Conservation (phyloP, 2,113 vertebrate species). For the Micromys minutus region DNA sequence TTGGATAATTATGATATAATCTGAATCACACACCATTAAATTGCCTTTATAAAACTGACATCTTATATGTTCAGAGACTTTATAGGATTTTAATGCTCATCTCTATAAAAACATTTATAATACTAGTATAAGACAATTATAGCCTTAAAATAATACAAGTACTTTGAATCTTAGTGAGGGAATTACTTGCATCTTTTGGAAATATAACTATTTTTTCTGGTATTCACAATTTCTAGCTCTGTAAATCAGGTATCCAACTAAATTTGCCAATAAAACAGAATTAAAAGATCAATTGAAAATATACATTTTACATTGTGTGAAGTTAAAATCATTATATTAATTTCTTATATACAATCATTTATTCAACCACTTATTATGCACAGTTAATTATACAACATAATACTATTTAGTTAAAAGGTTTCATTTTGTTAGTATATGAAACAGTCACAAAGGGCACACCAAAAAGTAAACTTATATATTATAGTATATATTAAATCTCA, state of each 20-base stretch:
- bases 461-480: too few relatives aligned
- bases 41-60: neutral
- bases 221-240: slow-evolving; percentile 16
- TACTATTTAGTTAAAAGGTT: neutral
- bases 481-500: too few relatives aligned
- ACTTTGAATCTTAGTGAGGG: slow-evolving; percentile 29
- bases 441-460: neutral
- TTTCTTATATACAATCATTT: neutral
- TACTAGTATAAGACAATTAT: slow-evolving; percentile 25
- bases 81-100: slow-evolving; percentile 14
- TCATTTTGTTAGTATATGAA: neutral
- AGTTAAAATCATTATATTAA: neutral
- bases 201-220: neutral
- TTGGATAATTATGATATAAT: neutral
- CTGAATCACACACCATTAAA: neutral
- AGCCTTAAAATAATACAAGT: neutral
- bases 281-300: neutral
- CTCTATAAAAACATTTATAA: slow-evolving; percentile 58
- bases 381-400: neutral
- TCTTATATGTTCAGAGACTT: slow-evolving; percentile 25
- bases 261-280: neutral
- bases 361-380: neutral
- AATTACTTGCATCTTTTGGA: slow-evolving; percentile 41
- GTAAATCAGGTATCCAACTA: neutral
- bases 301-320: neutral